phyloP scores from a whole-genome alignment of 2,888 invertebrate genomes.

The Cerceris ruficornis region DNA sequence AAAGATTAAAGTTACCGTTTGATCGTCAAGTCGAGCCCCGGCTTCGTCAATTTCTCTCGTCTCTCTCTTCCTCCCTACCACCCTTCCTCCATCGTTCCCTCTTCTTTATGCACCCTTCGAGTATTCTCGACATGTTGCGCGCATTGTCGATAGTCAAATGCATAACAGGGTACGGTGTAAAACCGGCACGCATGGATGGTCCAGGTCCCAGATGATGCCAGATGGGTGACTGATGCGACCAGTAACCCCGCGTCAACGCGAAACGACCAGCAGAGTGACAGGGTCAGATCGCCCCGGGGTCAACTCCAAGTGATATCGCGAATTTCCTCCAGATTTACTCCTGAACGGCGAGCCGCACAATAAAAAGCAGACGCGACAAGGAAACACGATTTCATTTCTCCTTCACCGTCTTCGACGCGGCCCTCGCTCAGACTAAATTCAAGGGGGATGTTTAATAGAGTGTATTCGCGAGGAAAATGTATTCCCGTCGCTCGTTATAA shows the following conservation, averaged over 20 bases:
- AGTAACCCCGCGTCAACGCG: slow-evolving; percentile 58
- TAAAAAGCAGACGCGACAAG: slow-evolving; percentile 2
- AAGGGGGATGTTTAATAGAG: too few species aligned
- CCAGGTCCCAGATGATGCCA: slow-evolving; percentile 75
- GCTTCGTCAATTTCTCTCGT: slow-evolving; percentile 29
- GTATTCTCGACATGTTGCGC: slow-evolving; percentile 78
- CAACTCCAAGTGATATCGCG: slow-evolving; percentile 60
- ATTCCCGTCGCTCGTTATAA: too few species aligned
- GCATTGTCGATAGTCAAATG: slow-evolving; percentile 79
- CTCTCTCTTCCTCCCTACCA: slow-evolving; percentile 43
- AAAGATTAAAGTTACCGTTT: slow-evolving; percentile 58
- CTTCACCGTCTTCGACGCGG: neutral
- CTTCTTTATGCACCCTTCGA: slow-evolving; percentile 74
- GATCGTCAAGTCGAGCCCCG: slow-evolving; percentile 65
- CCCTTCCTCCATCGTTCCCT: slow-evolving; percentile 50
- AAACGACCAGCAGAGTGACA: slow-evolving; percentile 70
- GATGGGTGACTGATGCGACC: slow-evolving; percentile 82
- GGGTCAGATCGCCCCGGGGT: slow-evolving; percentile 55
- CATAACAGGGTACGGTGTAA: slow-evolving; percentile 74
- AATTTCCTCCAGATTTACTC: slow-evolving; percentile 60
- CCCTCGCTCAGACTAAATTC: too few species aligned
- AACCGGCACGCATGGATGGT: slow-evolving; percentile 78
- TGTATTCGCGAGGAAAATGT: too few species aligned
- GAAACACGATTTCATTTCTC: slow-evolving; percentile 8
- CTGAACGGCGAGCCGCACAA: slow-evolving; percentile 42